Percentiles rank a stretch among this genome's conserved stretches.
These are phyloP conservation scores for Cyphomyrus plagiostoma DNA, from an alignment of 2,113 vertebrate species.

Conservation along the genomic window DNA sequence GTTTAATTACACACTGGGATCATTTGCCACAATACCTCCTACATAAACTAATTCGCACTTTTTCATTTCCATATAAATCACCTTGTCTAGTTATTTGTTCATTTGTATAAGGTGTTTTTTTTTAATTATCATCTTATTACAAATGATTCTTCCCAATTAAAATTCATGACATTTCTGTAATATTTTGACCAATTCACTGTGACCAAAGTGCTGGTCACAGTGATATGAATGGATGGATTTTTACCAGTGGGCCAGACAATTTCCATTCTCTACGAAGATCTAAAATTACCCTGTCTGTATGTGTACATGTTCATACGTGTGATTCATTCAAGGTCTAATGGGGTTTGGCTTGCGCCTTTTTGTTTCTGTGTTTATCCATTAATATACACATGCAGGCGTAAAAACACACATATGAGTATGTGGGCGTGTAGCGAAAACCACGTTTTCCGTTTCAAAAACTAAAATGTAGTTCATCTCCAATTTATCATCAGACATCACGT, in stretches of 20 bases:
- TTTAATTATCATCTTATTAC: not conserved
- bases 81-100: not conserved
- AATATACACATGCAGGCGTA: not conserved
- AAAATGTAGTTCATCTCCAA: not conserved
- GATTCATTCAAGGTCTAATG: not conserved
- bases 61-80: constrained; percentile 1
- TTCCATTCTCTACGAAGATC: not conserved
- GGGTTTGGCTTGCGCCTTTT: not conserved
- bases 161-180: not conserved
- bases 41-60: not conserved
- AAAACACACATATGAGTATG: not conserved
- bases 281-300: not conserved
- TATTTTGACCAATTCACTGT: not conserved
- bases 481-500: not conserved
- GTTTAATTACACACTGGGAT: not conserved
- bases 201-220: not conserved
- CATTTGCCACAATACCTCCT: not conserved
- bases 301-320: not conserved
- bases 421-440: not conserved
- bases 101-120: not conserved
- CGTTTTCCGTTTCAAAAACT: not conserved
- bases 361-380: not conserved
- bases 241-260: not conserved
- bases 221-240: not conserved
- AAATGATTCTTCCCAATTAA: not conserved